Percentiles rank a stretch among this genome's conserved stretches.
Conservation (phyloP, 2,113 vertebrate species). For the Macrotis lagotis region DNA sequence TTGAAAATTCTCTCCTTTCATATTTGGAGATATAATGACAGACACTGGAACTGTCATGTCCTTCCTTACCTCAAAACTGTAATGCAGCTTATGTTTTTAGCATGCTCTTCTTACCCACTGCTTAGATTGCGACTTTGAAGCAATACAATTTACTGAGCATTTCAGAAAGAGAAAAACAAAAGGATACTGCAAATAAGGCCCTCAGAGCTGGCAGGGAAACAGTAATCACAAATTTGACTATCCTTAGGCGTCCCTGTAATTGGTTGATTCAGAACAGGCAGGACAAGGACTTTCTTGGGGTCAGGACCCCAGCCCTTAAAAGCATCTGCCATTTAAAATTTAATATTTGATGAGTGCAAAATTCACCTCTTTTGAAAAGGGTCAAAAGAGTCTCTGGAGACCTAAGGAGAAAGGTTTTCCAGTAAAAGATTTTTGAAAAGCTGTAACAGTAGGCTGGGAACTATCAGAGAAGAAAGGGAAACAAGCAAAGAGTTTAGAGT, state of each 20-base stretch:
- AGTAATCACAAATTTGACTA: conserved; percentile 27
- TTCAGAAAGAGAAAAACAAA: conserved; percentile 41
- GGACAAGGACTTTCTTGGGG: conserved; percentile 46
- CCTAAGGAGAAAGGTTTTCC: conserved; percentile 50
- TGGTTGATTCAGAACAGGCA: conserved; percentile 41
- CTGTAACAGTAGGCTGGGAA: conserved; percentile 1
- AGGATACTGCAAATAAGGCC: background rate
- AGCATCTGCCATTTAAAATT: conserved; percentile 69
- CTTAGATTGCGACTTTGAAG: conserved; percentile 8
- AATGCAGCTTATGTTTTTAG: background rate
- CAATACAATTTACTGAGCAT: background rate
- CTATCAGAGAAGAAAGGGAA: conserved; percentile 12
- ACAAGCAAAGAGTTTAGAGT: conserved; percentile 9
- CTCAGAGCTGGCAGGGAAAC: background rate
- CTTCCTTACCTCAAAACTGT: background rate
- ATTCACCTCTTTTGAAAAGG: conserved; percentile 12
- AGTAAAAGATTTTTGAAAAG: conserved; percentile 52
- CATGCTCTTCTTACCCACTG: background rate
- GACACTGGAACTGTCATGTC: background rate
- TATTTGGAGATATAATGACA: background rate
- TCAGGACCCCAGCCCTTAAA: conserved; percentile 37
- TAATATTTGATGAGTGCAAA: conserved; percentile 41
- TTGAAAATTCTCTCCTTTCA: background rate
- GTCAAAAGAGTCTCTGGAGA: conserved; percentile 32
- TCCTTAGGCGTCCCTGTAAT: conserved; percentile 16